Conservation (phyloP, 1,140 invertebrate species). For the Nixonia krombeini region DNA sequence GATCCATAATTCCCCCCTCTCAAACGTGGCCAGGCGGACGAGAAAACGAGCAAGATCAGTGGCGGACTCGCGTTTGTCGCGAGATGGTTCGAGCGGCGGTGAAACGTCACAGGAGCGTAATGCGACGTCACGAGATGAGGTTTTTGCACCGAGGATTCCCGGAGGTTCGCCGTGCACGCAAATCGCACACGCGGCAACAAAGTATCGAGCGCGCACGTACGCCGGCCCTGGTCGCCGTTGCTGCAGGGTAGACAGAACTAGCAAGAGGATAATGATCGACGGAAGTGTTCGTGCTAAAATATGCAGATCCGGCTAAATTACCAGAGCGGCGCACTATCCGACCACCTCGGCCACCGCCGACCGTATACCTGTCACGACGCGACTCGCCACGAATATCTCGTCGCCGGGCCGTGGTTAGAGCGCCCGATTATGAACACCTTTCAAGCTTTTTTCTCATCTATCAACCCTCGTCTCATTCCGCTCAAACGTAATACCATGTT, state of each 20-base stretch:
- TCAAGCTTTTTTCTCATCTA: slow-evolving; percentile 49
- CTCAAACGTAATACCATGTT: slow-evolving; percentile 41
- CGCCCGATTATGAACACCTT: slow-evolving; percentile 51
- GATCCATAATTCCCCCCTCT: too few relatives aligned
- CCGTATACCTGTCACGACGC: slow-evolving; percentile 35
- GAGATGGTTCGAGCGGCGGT: background rate
- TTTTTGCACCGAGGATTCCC: background rate
- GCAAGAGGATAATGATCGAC: slow-evolving; percentile 68
- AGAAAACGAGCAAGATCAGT: too few relatives aligned
- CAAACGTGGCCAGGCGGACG: too few relatives aligned
- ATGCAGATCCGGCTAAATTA: slow-evolving; percentile 70
- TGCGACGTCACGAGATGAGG: background rate
- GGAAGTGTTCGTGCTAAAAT: slow-evolving; percentile 72
- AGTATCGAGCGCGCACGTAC: slow-evolving; percentile 29
- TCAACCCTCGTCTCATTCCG: slow-evolving; percentile 43
- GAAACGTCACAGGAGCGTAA: background rate
- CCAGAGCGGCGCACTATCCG: slow-evolving; percentile 56
- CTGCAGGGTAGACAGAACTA: slow-evolving; percentile 46
- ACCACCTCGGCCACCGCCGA: slow-evolving; percentile 46
- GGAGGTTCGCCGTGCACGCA: background rate
- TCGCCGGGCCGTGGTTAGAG: slow-evolving; percentile 35
- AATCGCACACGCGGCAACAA: slow-evolving; percentile 31
- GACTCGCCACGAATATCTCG: slow-evolving; percentile 30
- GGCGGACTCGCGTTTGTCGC: too few relatives aligned
- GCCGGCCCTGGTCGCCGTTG: slow-evolving; percentile 20